These are phyloP conservation scores for Oceanodroma tethys DNA, from an alignment of 2,113 vertebrate species.

Conservation along the genomic window DNA sequence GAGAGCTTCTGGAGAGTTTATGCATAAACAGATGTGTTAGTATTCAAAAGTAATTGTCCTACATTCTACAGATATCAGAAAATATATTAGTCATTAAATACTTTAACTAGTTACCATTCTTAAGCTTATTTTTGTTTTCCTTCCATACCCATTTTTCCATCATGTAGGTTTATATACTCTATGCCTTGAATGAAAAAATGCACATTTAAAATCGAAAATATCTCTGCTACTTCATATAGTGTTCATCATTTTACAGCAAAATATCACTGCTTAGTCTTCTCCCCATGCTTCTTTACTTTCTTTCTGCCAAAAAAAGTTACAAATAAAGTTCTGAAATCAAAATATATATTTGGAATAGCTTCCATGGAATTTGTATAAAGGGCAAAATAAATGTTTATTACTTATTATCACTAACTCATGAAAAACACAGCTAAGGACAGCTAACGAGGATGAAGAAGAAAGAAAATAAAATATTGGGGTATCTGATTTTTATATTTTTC, in stretches of 20 bases:
- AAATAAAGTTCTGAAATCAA: slow-evolving; percentile 9
- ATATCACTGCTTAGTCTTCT: background rate
- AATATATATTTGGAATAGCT: background rate
- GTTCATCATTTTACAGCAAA: background rate
- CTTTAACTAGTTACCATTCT: background rate
- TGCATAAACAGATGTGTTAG: background rate
- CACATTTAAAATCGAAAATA: background rate
- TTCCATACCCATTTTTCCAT: background rate
- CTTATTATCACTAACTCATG: background rate
- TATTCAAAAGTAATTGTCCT: background rate
- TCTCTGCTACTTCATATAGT: background rate
- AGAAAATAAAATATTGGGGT: background rate
- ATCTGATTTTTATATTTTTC: background rate
- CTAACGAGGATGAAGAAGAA: background rate
- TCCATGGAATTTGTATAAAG: background rate
- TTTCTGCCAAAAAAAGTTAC: background rate
- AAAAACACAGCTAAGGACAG: background rate
- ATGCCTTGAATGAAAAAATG: background rate
- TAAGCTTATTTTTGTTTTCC: background rate
- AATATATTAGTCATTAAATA: background rate
- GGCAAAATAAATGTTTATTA: background rate
- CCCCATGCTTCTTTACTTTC: background rate
- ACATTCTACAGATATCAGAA: background rate
- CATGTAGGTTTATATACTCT: background rate
- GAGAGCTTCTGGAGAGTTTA: slow-evolving; percentile 60